Conservation (phyloP, 2,888 invertebrate genomes). For the Platycheirus rosarum region DNA sequence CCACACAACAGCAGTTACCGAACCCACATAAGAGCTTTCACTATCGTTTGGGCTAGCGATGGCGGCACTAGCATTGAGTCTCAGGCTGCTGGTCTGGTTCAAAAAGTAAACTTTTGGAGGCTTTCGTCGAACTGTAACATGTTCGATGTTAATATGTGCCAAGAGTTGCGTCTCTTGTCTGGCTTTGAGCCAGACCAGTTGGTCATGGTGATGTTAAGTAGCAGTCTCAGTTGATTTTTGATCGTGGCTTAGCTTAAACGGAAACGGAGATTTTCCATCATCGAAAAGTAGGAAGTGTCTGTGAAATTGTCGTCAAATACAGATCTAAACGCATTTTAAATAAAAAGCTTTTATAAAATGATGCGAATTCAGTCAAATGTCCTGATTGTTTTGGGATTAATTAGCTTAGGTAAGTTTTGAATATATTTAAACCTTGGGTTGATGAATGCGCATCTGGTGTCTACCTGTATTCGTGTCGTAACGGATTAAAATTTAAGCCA, state of each 20-base stretch:
- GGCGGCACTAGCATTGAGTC: background rate
- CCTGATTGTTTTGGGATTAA: constrained; percentile 76
- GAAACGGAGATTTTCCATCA: constrained; percentile 61
- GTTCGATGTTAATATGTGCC: constrained; percentile 49
- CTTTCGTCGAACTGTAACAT: constrained; percentile 48
- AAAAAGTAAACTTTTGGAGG: constrained; percentile 41
- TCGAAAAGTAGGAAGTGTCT: constrained; percentile 59
- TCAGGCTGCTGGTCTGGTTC: constrained; percentile 17
- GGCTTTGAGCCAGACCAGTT: constrained; percentile 47
- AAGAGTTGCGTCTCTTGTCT: constrained; percentile 32
- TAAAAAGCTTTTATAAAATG: constrained; percentile 75
- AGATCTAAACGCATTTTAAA: constrained; percentile 3
- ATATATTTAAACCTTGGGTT: background rate
- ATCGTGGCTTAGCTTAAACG: constrained; percentile 65
- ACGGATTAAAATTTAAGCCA: constrained; percentile 37
- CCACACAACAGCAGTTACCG: constrained; percentile 18
- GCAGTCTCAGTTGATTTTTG: constrained; percentile 69
- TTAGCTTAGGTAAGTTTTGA: constrained; percentile 77
- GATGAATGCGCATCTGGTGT: too few species aligned
- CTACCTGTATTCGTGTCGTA: constrained; percentile 17
- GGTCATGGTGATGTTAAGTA: constrained; percentile 40
- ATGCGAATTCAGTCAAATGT: constrained; percentile 75
- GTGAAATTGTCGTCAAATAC: constrained; percentile 38
- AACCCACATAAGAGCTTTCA: constrained; percentile 74
- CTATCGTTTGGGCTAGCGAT: constrained; percentile 71